Evolutionary conservation across 2,888 invertebrate species (phyloP).

Genomic region (Chymomyza fuscimana): DNA sequence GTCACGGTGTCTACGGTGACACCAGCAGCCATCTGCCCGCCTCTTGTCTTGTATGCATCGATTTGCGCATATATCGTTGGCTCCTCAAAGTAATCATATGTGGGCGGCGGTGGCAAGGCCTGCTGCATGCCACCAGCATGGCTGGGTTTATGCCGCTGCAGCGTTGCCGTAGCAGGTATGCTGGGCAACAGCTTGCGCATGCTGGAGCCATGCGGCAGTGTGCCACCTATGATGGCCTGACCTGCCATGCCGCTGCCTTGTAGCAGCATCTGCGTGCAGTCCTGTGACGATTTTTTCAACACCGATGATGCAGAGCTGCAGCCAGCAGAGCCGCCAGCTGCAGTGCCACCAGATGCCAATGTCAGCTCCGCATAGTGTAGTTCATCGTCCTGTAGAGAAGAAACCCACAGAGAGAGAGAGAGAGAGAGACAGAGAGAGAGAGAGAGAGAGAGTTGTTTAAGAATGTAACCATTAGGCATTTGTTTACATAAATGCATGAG

Average conservation of each 20-base stretch:
- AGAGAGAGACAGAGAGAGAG: conserved; percentile 3
- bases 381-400: conserved; percentile 75
- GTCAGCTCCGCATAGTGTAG: conserved; percentile 79
- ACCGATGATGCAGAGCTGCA: conserved; percentile 31
- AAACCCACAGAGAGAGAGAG: neutral
- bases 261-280: conserved; percentile 60
- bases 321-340: conserved; percentile 37
- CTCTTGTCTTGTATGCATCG: conserved; percentile 83
- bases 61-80: conserved; percentile 88
- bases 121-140: conserved; percentile 59
- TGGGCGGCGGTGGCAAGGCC: conserved; percentile 75
- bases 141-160: conserved; percentile 76
- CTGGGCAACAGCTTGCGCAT: conserved; percentile 76
- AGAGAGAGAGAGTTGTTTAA: conserved; percentile 10
- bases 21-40: conserved; percentile 42
- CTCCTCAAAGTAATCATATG: conserved; percentile 82
- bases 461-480: conserved; percentile 2
- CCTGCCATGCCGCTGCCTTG: conserved; percentile 40
- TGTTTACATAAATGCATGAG: conserved; percentile 15
- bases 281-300: conserved; percentile 52
- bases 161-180: conserved; percentile 75
- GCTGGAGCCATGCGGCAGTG: conserved; percentile 74
- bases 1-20: conserved; percentile 56
- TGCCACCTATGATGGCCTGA: conserved; percentile 59
- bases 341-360: conserved; percentile 63